Percentiles rank a stretch among this genome's conserved stretches.
Conservation (phyloP, 2,797 vertebrate species). For the Anguilla obscura region DNA sequence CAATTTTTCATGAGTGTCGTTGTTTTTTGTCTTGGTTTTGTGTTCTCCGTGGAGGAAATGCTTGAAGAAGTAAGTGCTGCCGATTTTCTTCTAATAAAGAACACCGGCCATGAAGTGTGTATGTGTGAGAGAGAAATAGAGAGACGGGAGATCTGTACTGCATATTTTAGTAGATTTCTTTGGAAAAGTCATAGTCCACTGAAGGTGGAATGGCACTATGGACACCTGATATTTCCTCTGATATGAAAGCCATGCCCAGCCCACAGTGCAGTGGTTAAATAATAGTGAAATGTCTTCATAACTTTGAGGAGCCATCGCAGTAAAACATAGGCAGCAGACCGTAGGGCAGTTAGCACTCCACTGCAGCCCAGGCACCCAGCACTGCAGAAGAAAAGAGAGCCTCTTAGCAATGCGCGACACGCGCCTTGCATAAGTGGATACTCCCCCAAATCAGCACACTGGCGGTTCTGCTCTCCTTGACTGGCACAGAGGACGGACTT, state of each 20-base stretch:
- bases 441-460: slow-evolving; percentile 27
- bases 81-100: neutral
- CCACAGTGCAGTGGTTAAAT: neutral
- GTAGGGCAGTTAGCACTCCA: slow-evolving; percentile 37
- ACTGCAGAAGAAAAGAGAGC: neutral
- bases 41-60: slow-evolving; percentile 16
- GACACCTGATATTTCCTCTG: neutral
- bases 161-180: neutral
- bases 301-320: slow-evolving; percentile 1
- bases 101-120: neutral
- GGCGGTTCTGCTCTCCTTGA: slow-evolving; percentile 18
- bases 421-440: neutral
- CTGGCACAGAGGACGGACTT: slow-evolving; percentile 38
- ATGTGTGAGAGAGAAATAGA: neutral
- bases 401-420: neutral
- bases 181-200: neutral
- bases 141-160: neutral
- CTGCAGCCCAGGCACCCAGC: slow-evolving; percentile 16
- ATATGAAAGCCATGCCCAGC: neutral
- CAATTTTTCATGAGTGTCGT: slow-evolving; percentile 26
- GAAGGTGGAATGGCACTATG: neutral
- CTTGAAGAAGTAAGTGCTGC: neutral
- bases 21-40: slow-evolving; percentile 8
- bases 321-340: slow-evolving; percentile 32
- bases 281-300: neutral